Evolutionary conservation across 2,113 vertebrate species (phyloP).

Genomic region (Heterochromis multidens): DNA sequence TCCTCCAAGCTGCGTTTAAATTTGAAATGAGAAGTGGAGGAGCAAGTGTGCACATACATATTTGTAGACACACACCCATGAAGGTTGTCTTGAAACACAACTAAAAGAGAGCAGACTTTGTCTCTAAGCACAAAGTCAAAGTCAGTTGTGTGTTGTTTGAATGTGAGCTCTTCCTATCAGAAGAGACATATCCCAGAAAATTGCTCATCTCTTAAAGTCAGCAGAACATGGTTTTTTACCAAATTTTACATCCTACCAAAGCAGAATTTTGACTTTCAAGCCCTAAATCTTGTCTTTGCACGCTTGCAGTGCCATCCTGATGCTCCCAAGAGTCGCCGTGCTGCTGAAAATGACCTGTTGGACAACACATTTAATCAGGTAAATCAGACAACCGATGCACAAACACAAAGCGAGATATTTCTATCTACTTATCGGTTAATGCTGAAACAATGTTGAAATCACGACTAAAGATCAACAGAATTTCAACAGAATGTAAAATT

Average conservation of each 20-base stretch:
- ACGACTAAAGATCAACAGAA: background rate
- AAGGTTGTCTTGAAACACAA: background rate
- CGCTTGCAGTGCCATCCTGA: constrained; percentile 82
- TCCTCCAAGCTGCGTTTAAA: constrained; percentile 51
- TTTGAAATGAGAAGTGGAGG: constrained; percentile 32
- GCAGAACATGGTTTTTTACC: background rate
- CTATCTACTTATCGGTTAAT: background rate
- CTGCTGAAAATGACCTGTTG: constrained; percentile 84
- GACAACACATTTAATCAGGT: constrained; percentile 83
- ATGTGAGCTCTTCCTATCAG: background rate
- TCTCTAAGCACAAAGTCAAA: background rate
- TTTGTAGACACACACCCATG: background rate
- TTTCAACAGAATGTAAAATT: no score
- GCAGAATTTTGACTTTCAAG: background rate
- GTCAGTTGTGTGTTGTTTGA: background rate
- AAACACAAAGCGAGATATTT: background rate
- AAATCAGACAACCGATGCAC: background rate
- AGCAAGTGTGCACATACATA: background rate
- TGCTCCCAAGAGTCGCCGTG: constrained; percentile 85
- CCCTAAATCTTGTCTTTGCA: background rate
- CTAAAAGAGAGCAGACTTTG: background rate
- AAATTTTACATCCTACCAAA: background rate
- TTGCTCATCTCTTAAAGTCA: background rate
- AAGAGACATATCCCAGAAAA: background rate
- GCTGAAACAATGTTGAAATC: background rate